Percentiles rank a stretch among this genome's conserved stretches.
Evolutionary conservation across 2,113 vertebrate species (phyloP).

Genomic region (Dicentrarchus labrax): DNA sequence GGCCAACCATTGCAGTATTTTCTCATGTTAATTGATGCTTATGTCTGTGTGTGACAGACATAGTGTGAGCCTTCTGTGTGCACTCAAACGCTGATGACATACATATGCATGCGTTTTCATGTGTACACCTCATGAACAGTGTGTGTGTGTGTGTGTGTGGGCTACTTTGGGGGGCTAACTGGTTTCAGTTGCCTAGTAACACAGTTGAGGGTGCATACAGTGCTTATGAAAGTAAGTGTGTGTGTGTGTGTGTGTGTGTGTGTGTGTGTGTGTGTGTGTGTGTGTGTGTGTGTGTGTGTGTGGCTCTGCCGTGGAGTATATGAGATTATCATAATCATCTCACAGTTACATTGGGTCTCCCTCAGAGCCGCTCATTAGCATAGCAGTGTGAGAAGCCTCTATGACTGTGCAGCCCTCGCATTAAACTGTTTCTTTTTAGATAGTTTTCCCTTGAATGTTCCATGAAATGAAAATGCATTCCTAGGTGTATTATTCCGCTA

Average conservation of each 20-base stretch:
- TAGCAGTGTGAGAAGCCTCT: constrained; percentile 66
- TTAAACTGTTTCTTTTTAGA: constrained; percentile 3
- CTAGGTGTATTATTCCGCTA: neutral
- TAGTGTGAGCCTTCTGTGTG: constrained; percentile 4
- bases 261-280: constrained; percentile 38
- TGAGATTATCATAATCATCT: constrained; percentile 80
- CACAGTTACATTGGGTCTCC: constrained; percentile 77
- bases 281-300: constrained; percentile 51
- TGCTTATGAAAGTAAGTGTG: constrained; percentile 54
- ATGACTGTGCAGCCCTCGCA: constrained; percentile 41
- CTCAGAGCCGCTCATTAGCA: constrained; percentile 75
- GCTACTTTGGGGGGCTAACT: constrained; percentile 69
- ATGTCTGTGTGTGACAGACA: neutral
- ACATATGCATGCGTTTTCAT: constrained; percentile 54
- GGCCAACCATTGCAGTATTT: neutral
- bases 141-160: constrained; percentile 40
- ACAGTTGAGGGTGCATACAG: constrained; percentile 73
- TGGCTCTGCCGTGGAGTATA: constrained; percentile 62
- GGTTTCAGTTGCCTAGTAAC: constrained; percentile 82
- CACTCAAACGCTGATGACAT: constrained; percentile 23
- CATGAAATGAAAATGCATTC: neutral
- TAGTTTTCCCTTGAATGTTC: neutral
- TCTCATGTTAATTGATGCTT: constrained; percentile 18
- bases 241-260: neutral
- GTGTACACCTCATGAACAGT: constrained; percentile 41